Evolutionary conservation across 1,140 invertebrate genomes (phyloP), one percentile per base, ranked within the genome.

Genomic region (Aphidius ervi): DNA sequence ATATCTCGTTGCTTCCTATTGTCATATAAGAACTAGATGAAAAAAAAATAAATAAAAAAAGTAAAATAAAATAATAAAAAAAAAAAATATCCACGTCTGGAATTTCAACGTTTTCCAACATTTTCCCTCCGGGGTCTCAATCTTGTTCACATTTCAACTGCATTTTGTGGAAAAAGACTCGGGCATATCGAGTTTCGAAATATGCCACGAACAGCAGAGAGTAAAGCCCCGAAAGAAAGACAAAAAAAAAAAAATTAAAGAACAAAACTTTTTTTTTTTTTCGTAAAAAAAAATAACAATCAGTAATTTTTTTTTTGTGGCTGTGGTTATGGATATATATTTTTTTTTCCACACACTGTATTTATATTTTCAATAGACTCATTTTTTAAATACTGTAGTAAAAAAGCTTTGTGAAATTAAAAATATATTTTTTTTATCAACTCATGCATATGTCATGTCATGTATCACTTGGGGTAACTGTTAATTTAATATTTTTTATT

Each of bases 1-100:
- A 71, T 67, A 71, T 67, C 67, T 68, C 64, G 64, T 62, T 55
- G 58, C 64, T 55, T 65, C 63, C 69, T 58, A 74, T 77, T 76
- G 75, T 77, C 61, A 63, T 58, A 40, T 40, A 9, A 50, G 56
- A 58, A 40, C 42, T 39, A n/a, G 20, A 31, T 31, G 37, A 52
- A 37, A 6, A 39, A 52, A 52, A 9, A 31, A 52, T 3, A 52
- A 9, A 52, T 31, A 16, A 6, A 55, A 45, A 55, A 47, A 47
- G 9, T 9, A 46, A 20, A 46, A 31, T 41, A 42, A 31, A 46
- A 46, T 9, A 16, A 37, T 23, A 31, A 31, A 31, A 31, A 31
- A 31, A 9, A 40, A 16, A 50, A 48, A 41, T 59, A 70, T 70
- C 67, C 73, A 75, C 70, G 68, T 71, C 67, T 64, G 73, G 67